phyloP scores from a whole-genome alignment of 2,113 vertebrate species.

The Zapus hudsonius region DNA sequence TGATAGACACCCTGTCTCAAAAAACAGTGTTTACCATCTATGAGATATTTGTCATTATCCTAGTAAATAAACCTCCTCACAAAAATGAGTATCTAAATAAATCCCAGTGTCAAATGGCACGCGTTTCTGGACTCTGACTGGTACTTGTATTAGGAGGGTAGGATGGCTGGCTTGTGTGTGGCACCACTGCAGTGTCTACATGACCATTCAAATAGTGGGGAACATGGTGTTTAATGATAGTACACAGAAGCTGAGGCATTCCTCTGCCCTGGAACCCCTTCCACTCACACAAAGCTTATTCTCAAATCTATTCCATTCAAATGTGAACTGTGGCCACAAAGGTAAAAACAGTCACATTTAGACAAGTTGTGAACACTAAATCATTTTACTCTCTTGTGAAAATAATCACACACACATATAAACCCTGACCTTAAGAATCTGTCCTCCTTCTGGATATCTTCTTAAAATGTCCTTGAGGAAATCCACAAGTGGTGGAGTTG shows the following conservation, averaged over 20 bases:
- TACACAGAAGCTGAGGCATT: neutral
- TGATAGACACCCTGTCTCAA: neutral
- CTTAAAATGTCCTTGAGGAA: conserved; percentile 98
- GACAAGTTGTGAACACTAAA: neutral
- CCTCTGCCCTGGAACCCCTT: neutral
- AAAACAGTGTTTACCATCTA: neutral
- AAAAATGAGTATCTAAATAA: conserved; percentile 21
- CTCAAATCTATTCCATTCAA: neutral
- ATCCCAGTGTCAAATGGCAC: neutral
- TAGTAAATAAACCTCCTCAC: conserved; percentile 7
- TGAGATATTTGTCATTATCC: conserved; percentile 7
- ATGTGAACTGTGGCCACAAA: neutral
- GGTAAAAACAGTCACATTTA: neutral
- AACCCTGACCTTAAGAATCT: conserved; percentile 95
- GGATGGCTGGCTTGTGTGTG: neutral
- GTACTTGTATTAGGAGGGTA: neutral
- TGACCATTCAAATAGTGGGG: neutral
- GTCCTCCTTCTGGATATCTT: conserved; percentile 98
- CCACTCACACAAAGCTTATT: fast-evolving
- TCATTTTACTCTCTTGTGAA: neutral
- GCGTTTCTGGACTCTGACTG: neutral
- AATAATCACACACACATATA: neutral
- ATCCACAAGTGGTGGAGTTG: conserved; percentile 97
- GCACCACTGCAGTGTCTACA: neutral
- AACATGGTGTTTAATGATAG: neutral